These are phyloP conservation scores for Hydrolagus colliei DNA, from an alignment of 2,797 vertebrate species.

Conservation along the genomic window DNA sequence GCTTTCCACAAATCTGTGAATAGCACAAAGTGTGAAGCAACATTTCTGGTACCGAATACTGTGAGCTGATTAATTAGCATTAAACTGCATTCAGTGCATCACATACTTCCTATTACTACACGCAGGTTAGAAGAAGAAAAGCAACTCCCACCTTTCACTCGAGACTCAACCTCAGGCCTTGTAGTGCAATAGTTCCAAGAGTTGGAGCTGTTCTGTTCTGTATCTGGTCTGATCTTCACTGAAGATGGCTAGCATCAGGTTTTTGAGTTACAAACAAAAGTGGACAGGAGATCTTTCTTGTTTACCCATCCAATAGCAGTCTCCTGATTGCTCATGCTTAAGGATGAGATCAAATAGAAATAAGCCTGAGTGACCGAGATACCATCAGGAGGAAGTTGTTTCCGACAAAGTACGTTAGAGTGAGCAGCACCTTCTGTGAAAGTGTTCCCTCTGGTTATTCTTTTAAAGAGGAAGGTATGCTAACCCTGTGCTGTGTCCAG, in stretches of 20 bases:
- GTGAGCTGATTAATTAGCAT: not conserved
- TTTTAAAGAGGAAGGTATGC: not conserved
- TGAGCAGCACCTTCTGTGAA: not conserved
- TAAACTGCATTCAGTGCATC: not conserved
- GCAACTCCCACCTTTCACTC: slow-evolving; percentile 1
- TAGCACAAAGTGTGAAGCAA: not conserved
- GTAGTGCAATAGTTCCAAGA: not conserved
- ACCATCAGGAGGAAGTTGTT: not conserved
- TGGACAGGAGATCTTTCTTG: not conserved
- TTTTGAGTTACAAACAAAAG: slow-evolving; percentile 13
- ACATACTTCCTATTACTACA: not conserved
- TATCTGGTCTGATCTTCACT: not conserved
- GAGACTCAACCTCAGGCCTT: not conserved
- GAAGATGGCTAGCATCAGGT: not conserved
- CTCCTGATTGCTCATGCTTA: not conserved
- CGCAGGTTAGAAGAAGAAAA: not conserved
- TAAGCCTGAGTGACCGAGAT: not conserved
- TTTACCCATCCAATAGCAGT: not conserved
- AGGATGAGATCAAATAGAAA: not conserved
- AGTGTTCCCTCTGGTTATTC: not conserved
- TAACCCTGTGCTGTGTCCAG: not conserved
- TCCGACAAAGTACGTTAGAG: not conserved
- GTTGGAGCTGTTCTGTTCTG: not conserved
- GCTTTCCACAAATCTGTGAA: not conserved
- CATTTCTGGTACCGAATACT: not conserved